These are phyloP conservation scores for Drosophila punjabiensis DNA, from an alignment of 1,140 invertebrate species.

Conservation along the genomic window DNA sequence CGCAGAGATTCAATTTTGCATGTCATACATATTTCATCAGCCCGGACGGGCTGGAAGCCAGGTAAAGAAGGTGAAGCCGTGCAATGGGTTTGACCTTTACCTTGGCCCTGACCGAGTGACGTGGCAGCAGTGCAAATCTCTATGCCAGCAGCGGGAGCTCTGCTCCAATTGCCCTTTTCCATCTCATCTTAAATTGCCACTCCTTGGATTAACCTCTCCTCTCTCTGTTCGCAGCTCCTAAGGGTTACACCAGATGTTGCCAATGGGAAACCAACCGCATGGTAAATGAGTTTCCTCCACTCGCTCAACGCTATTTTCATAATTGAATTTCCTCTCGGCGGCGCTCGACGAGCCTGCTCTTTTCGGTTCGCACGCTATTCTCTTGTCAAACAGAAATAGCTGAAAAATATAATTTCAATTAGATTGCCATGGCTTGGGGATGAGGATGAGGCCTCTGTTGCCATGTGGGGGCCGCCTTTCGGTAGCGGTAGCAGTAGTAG, in stretches of 20 bases:
- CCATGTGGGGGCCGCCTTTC: constrained; percentile 43
- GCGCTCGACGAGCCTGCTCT: constrained; percentile 16
- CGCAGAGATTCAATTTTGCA: constrained; percentile 48
- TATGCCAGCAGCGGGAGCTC: constrained; percentile 7
- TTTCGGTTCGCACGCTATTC: constrained; percentile 40
- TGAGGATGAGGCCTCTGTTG: constrained; percentile 51
- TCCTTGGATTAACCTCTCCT: constrained; percentile 6
- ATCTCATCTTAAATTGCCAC: constrained; percentile 38
- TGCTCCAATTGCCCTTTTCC: constrained; percentile 19
- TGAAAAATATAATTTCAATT: constrained; percentile 60
- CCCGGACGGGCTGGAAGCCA: constrained; percentile 1
- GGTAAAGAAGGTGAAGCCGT: constrained; percentile 20
- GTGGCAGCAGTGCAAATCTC: constrained; percentile 28
- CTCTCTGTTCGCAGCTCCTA: neutral
- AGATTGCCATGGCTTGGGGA: constrained; percentile 41
- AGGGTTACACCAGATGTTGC: constrained; percentile 36
- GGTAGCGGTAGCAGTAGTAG: neutral
- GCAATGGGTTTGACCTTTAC: constrained; percentile 50
- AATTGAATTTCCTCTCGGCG: constrained; percentile 70
- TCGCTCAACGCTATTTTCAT: constrained; percentile 66
- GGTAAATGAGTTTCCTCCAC: constrained; percentile 50
- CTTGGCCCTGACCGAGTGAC: constrained; percentile 62
- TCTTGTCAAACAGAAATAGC: constrained; percentile 53
- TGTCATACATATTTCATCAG: constrained; percentile 60
- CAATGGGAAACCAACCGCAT: constrained; percentile 48